phyloP scores from a whole-genome alignment of 2,113 vertebrate species.

The Pteronura brasiliensis region DNA sequence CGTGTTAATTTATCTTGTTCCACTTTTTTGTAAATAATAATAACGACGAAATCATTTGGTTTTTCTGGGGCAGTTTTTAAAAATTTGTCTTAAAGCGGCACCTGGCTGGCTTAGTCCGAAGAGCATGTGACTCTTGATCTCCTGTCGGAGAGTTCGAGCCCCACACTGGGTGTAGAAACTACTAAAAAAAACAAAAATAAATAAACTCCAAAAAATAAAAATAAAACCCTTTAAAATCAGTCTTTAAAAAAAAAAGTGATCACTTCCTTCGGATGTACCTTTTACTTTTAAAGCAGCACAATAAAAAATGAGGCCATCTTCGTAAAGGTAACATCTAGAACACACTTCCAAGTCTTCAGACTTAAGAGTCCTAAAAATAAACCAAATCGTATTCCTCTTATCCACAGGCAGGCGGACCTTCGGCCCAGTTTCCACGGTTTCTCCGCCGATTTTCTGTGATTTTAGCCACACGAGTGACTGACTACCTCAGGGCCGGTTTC shows the following conservation, averaged over 20 bases:
- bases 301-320: neutral
- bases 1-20: neutral
- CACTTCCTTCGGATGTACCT: neutral
- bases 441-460: neutral
- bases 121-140: neutral
- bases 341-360: neutral
- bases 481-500: neutral
- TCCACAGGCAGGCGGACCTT: fast-evolving
- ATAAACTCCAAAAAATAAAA: neutral
- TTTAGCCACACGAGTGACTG: neutral
- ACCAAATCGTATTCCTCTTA: neutral
- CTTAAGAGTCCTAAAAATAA: neutral
- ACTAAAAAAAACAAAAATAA: neutral
- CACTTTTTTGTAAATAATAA: neutral
- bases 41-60: neutral
- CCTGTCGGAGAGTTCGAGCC: neutral
- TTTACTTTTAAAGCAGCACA: neutral
- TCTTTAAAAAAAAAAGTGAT: neutral
- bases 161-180: neutral
- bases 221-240: neutral
- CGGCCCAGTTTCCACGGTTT: neutral
- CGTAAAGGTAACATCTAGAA: neutral
- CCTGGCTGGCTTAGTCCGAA: neutral
- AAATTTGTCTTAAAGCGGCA: neutral
- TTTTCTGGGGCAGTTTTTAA: neutral